Evolutionary conservation across 2,113 vertebrate genomes (phyloP).

Genomic region (Myrmophylax atrothorax): DNA sequence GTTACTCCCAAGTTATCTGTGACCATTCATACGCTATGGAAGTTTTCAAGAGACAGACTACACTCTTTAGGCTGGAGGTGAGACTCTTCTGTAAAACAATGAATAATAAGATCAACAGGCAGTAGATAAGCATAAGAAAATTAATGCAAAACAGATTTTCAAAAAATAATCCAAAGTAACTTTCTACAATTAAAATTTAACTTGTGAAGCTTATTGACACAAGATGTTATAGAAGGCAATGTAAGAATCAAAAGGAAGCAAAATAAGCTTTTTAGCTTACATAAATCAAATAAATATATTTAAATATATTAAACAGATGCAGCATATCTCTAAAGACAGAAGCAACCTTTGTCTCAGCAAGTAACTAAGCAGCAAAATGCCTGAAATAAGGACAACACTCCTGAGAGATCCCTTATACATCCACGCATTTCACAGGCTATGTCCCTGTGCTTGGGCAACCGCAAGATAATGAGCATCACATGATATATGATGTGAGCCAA

Average conservation of each 20-base stretch:
- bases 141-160: not conserved
- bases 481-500: not conserved
- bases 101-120: not conserved
- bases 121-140: not conserved
- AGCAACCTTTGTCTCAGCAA: not conserved
- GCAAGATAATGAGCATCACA: not conserved
- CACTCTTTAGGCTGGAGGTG: not conserved
- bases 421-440: not conserved
- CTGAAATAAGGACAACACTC: not conserved
- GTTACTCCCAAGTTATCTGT: not conserved
- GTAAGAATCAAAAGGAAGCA: not conserved
- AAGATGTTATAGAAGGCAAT: not conserved
- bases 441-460: not conserved
- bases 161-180: not conserved
- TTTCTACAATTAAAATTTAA: not conserved
- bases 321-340: not conserved
- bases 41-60: not conserved
- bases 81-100: not conserved
- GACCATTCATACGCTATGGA: accelerated
- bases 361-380: not conserved
- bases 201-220: not conserved
- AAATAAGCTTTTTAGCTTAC: not conserved
- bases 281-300: not conserved
- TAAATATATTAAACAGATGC: not conserved
- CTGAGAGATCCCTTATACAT: not conserved